These are phyloP conservation scores for Orthonyx spaldingii DNA, from an alignment of 2,113 vertebrate species.

Conservation along the genomic window DNA sequence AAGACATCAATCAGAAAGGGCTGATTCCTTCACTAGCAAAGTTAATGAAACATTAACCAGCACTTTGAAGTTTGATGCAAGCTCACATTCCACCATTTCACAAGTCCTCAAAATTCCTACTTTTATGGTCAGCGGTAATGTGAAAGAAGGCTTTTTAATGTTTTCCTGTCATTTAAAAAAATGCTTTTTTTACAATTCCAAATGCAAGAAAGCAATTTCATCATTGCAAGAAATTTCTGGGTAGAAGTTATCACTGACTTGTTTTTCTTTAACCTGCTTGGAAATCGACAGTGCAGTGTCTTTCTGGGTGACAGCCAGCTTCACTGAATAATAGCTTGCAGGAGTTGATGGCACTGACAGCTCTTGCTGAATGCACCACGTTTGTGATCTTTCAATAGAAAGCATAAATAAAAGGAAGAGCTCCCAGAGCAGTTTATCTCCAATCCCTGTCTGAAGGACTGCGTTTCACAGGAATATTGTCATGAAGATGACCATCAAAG, in stretches of 20 bases:
- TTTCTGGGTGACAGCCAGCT: background rate
- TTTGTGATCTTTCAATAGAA: background rate
- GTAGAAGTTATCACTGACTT: background rate
- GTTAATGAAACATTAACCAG: background rate
- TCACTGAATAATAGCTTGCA: background rate
- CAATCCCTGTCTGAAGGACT: background rate
- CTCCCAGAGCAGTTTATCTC: background rate
- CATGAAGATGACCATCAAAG: background rate
- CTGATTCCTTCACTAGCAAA: background rate
- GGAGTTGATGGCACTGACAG: background rate
- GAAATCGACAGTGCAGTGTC: background rate
- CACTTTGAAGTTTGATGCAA: background rate
- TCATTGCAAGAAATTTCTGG: background rate
- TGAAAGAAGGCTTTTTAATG: background rate
- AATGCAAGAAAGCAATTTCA: background rate
- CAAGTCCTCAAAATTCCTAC: background rate
- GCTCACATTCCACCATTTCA: background rate
- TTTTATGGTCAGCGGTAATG: background rate
- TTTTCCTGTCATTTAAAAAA: background rate
- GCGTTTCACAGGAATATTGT: background rate
- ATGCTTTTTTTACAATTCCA: background rate
- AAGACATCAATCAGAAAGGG: background rate
- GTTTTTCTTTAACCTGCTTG: background rate
- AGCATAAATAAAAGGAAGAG: background rate
- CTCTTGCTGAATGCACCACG: background rate